phyloP scores from a whole-genome alignment of 1,140 invertebrate genomes.

The Drosophila athabasca region DNA sequence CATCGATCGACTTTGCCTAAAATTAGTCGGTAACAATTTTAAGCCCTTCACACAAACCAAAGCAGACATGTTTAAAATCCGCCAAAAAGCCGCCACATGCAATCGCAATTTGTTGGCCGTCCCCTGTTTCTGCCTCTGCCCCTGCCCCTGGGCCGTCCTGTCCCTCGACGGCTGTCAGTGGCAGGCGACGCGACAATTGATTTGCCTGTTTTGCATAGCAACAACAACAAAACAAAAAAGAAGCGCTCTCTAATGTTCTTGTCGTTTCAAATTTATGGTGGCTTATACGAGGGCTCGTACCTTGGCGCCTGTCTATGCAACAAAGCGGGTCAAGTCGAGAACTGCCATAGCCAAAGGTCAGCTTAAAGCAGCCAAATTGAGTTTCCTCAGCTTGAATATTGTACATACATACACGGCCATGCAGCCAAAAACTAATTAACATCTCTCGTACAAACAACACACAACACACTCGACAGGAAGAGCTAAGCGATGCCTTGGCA shows the following conservation, averaged over 20 bases:
- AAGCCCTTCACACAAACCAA: no score
- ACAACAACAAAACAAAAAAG: slow-evolving; percentile 11
- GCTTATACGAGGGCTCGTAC: slow-evolving; percentile 18
- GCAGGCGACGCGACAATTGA: slow-evolving; percentile 72
- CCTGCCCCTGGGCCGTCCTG: slow-evolving; percentile 27
- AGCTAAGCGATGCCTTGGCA: slow-evolving; percentile 38
- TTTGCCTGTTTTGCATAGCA: slow-evolving; percentile 60
- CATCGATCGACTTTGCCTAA: slow-evolving; percentile 33
- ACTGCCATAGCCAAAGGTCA: slow-evolving; percentile 61
- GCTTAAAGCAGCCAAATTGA: slow-evolving; percentile 42
- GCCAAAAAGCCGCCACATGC: slow-evolving; percentile 29
- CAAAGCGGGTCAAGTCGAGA: slow-evolving; percentile 64
- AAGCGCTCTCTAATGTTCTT: slow-evolving; percentile 55
- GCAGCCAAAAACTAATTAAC: slow-evolving; percentile 70
- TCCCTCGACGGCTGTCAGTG: slow-evolving; percentile 23
- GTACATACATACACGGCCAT: slow-evolving; percentile 5
- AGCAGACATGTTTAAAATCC: slow-evolving; percentile 24
- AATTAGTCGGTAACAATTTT: slow-evolving; percentile 12
- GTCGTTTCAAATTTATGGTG: slow-evolving; percentile 64
- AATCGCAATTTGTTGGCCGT: slow-evolving; percentile 54
- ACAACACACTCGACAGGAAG: slow-evolving; percentile 6
- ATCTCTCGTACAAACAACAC: slow-evolving; percentile 32
- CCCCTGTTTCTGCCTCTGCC: slow-evolving; percentile 25
- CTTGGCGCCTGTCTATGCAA: slow-evolving; percentile 62
- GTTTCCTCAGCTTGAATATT: neutral